Base-by-base conservation (phyloP, 2,113 vertebrate genomes). In the Entomyzon cyanotis region DNA sequence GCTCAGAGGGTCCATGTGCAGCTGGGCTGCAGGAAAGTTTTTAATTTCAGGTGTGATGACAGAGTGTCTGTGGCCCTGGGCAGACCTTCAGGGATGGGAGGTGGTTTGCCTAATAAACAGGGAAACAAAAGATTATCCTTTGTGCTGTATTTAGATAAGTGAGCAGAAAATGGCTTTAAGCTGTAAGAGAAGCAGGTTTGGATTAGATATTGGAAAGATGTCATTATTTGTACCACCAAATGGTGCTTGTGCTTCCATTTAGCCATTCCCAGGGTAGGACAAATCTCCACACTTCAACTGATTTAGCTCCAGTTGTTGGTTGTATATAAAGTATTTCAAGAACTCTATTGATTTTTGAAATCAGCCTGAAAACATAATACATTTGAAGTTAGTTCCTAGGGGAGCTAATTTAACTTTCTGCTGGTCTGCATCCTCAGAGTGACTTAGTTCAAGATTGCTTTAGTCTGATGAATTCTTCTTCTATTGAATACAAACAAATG, bases 361-460 rank as follows among this genome's bases (percentile, higher is more conserved):
- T 28, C 53, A 80, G 69, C 59, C 53, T 93, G 78, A 65, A 82
- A 91, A 12, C 56, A 53, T 22, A 68, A 68, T 35, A 8, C 2
- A 5, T 52, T 30, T 30, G 70, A 62, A 80, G 58, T 39, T 76
- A n/a, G 24, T 56, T 95, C 59, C 25, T 53, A 9, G 28, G 52
- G 42, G 55, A 89, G 35, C n/a, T 87, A 63, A 82, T 82, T 81
- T 89, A 68, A 44, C 74, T 82, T 62, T 73, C 80, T 86, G 17
- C 67, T 84, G 44, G 46, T 90, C 58, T 92, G 37, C 30, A 47
- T 79, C n/a, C n/a, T 91, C 37, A 39, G 55, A 53, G 7, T 67
- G 59, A 52, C 33, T 95, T 68, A n/a, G 47, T 74, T 91, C 35
- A 85, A 65, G 55, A 83, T 89, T 67, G 25, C 24, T 87, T 79